Conservation (phyloP, 1,140 invertebrate genomes). For the Drosophila novamexicana region DNA sequence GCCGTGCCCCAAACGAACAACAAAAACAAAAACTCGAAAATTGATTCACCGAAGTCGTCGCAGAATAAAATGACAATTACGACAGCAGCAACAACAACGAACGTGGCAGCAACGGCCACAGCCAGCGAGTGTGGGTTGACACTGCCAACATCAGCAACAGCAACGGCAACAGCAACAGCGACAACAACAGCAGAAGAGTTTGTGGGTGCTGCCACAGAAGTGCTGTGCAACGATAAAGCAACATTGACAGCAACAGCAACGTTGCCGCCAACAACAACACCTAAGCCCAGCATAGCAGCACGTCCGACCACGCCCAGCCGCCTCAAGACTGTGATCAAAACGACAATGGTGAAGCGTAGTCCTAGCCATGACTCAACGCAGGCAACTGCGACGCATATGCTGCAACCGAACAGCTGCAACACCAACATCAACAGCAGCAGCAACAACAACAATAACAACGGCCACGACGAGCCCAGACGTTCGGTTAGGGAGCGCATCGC, state of each 20-base stretch:
- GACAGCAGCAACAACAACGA: slow-evolving; percentile 64
- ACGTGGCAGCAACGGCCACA: slow-evolving; percentile 52
- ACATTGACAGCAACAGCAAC: slow-evolving; percentile 65
- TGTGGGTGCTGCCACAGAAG: slow-evolving; percentile 80
- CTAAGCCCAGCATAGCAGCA: slow-evolving; percentile 74
- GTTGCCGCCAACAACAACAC: slow-evolving; percentile 45
- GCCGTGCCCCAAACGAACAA: slow-evolving; percentile 76
- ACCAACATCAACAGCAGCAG: slow-evolving; percentile 46
- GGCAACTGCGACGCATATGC: slow-evolving; percentile 60
- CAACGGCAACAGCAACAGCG: slow-evolving; percentile 33
- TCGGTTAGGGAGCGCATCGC: slow-evolving; percentile 83
- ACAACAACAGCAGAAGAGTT: slow-evolving; percentile 55
- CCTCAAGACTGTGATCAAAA: slow-evolving; percentile 84
- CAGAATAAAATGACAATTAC: slow-evolving; percentile 83
- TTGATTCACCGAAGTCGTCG: slow-evolving; percentile 77
- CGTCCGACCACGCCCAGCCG: slow-evolving; percentile 80
- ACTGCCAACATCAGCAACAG: slow-evolving; percentile 38
- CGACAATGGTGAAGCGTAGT: slow-evolving; percentile 83
- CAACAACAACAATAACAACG: slow-evolving; percentile 25
- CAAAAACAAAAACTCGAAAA: slow-evolving; percentile 61
- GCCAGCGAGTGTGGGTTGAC: slow-evolving; percentile 71
- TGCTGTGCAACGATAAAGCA: slow-evolving; percentile 76
- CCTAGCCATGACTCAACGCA: slow-evolving; percentile 81
- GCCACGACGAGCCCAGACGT: slow-evolving; percentile 69
- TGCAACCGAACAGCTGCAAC: slow-evolving; percentile 62